Percentiles rank a stretch among this genome's conserved stretches.
These are phyloP conservation scores for Clepsis dumicolana DNA, from an alignment of 2,888 invertebrate species.

Conservation along the genomic window DNA sequence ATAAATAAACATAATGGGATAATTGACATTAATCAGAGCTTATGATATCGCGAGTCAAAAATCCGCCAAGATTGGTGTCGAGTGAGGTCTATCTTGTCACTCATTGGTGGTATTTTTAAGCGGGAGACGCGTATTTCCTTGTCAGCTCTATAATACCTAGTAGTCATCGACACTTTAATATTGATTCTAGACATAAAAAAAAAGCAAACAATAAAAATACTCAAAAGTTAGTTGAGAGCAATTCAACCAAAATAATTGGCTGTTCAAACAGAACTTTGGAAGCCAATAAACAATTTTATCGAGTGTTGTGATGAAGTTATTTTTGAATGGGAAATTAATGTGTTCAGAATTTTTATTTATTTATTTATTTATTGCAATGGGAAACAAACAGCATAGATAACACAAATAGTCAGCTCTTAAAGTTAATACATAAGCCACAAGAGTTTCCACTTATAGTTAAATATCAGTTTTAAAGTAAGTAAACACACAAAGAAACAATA, in stretches of 20 bases:
- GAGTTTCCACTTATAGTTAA: too few relatives aligned
- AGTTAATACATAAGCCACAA: too few relatives aligned
- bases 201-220: neutral
- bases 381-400: too few relatives aligned
- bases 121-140: too few relatives aligned
- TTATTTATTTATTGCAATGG: too few relatives aligned
- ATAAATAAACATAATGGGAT: too few relatives aligned
- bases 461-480: neutral
- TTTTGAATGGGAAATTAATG: neutral
- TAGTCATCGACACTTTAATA: neutral
- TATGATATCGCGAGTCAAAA: too few relatives aligned
- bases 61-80: too few relatives aligned
- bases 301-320: neutral
- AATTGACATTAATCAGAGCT: too few relatives aligned
- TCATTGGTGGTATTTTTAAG: too few relatives aligned
- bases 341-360: neutral
- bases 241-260: neutral
- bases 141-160: neutral
- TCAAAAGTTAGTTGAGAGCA: neutral
- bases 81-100: too few relatives aligned
- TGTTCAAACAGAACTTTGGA: neutral
- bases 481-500: neutral
- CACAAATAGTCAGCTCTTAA: too few relatives aligned
- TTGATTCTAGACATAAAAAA: neutral
- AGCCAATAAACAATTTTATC: neutral